phyloP scores from a whole-genome alignment of 1,140 invertebrate genomes.

The Scaptomyza montana region DNA sequence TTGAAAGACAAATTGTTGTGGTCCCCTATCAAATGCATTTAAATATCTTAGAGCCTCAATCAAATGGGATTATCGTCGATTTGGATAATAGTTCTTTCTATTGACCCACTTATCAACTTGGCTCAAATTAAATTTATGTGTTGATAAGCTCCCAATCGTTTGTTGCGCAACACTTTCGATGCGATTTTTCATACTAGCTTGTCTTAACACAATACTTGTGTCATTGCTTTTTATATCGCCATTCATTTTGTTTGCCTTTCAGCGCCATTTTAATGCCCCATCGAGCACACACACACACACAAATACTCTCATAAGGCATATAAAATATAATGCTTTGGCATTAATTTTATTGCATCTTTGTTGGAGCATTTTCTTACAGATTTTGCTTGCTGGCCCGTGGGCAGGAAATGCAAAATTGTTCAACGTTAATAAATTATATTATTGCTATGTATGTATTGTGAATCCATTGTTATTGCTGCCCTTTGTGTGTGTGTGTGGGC shows the following conservation, averaged over 20 bases:
- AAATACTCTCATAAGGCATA: conserved; percentile 1
- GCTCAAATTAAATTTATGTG: not conserved
- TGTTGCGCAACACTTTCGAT: not conserved
- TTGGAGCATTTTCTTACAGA: conserved; percentile 43
- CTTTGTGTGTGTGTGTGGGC: conserved; percentile 5
- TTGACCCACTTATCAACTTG: conserved; percentile 1
- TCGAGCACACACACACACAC: conserved; percentile 41
- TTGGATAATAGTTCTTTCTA: not conserved
- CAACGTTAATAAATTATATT: conserved; percentile 72
- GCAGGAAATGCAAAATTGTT: conserved; percentile 60
- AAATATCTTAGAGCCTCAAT: no score
- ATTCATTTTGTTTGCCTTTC: conserved; percentile 51
- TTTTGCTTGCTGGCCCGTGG: conserved; percentile 37
- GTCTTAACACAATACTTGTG: conserved; percentile 39
- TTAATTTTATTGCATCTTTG: conserved; percentile 73
- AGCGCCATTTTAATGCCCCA: conserved; percentile 60
- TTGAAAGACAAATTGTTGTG: no score
- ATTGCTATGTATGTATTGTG: conserved; percentile 49
- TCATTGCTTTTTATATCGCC: conserved; percentile 55
- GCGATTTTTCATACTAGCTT: conserved; percentile 11
- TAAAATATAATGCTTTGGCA: conserved; percentile 52
- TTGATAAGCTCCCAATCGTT: not conserved
- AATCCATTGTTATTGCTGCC: conserved; percentile 43
- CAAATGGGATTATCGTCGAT: not conserved
- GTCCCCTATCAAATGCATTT: no score